A percentile compares a stretch with the other conserved stretches of the same genome.
These are phyloP conservation scores for Labroides dimidiatus DNA, from an alignment of 2,797 vertebrate genomes.

Conservation along the genomic window DNA sequence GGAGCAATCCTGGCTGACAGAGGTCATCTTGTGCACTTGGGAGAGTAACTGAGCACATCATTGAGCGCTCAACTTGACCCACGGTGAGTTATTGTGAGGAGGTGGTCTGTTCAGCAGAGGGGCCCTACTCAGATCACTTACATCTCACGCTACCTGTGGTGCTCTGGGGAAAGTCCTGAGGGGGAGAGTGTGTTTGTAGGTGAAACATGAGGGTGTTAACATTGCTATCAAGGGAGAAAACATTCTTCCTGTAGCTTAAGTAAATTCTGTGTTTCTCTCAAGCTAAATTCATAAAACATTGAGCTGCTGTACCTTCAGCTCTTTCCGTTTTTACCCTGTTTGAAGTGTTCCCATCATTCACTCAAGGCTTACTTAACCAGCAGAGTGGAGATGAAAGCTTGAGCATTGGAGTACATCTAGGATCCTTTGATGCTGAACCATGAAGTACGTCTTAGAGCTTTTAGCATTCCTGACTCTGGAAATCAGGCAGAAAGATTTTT, in stretches of 20 bases:
- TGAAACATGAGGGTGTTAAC: slow-evolving; percentile 36
- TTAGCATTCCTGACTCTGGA: slow-evolving; percentile 70
- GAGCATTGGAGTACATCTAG: slow-evolving; percentile 60
- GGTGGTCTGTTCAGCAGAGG: slow-evolving; percentile 49
- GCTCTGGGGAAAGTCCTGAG: slow-evolving; percentile 19
- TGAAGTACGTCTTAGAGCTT: slow-evolving; percentile 75
- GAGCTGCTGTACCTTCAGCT: slow-evolving; percentile 22
- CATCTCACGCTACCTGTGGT: slow-evolving; percentile 57
- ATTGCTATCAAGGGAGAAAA: slow-evolving; percentile 28
- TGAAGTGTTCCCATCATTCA: slow-evolving; percentile 71
- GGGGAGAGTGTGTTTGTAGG: slow-evolving; percentile 19
- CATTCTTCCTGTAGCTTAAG: slow-evolving; percentile 21
- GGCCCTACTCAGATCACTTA: slow-evolving; percentile 56
- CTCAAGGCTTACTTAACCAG: slow-evolving; percentile 65
- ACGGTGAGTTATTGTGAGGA: slow-evolving; percentile 62
- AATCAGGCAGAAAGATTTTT: slow-evolving; percentile 42
- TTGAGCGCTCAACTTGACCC: slow-evolving; percentile 55
- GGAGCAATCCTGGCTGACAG: slow-evolving; percentile 50
- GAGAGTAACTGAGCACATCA: slow-evolving; percentile 64
- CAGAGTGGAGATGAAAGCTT: slow-evolving; percentile 73
- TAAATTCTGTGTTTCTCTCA: slow-evolving; percentile 34
- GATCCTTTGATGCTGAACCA: slow-evolving; percentile 70
- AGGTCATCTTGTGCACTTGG: slow-evolving; percentile 64
- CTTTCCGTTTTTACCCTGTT: slow-evolving; percentile 23
- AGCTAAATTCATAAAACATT: slow-evolving; percentile 33